Base-by-base conservation (phyloP, 35 echinoderm and acorn worm species). In the Patiria miniata region DNA sequence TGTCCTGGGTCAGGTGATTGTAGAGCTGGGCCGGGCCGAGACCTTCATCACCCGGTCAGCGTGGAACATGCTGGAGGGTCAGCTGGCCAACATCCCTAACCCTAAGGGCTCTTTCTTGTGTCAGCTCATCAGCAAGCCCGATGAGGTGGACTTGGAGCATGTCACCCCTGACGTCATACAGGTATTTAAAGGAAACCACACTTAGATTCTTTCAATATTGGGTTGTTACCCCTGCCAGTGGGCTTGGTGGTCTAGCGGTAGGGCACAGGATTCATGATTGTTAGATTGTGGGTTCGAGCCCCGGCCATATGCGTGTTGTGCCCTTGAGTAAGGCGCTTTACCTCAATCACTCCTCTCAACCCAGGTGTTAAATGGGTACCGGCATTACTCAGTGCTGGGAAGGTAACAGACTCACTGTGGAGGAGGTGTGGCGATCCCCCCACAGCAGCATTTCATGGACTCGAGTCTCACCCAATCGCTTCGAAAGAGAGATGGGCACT, bases 111-210 rank as follows among this genome's bases (percentile, higher is more conserved):
- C 93, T 8, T 87, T 95, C 78, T 57, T 95, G 21, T 95, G 88
- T 51, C 59, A 77, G 37, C 2, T 95, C 16, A 78, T 95, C 32
- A 83, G 34, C 38, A 51, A 88, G 7, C 79, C 90, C 15, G 90
- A 97, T 81, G 80, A 39, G 7, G 78, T 94, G 29, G 89, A 92
- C 54, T 68, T 98, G 58, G 86, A 79, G 8, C 78, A 91, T 68
- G 77, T 98, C 60, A 94, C 96, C 14, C 57, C 88, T 1, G 96
- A 98, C 16, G 85, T 94, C 76, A 80, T 93, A n/a, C 93, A 94
- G 86, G 96, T 98, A 84, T 76, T 61, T n/a, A n/a, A n/a, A n/a
- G n/a, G n/a, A n/a, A n/a, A n/a, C n/a, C n/a, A n/a, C n/a, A n/a
- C n/a, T n/a, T n/a, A n/a, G n/a, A n/a, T 90, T 19, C 18, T 69